A percentile compares a stretch with the other conserved stretches of the same genome.
phyloP scores from a whole-genome alignment of 2,888 invertebrate species.

The Leuctra nigra region DNA sequence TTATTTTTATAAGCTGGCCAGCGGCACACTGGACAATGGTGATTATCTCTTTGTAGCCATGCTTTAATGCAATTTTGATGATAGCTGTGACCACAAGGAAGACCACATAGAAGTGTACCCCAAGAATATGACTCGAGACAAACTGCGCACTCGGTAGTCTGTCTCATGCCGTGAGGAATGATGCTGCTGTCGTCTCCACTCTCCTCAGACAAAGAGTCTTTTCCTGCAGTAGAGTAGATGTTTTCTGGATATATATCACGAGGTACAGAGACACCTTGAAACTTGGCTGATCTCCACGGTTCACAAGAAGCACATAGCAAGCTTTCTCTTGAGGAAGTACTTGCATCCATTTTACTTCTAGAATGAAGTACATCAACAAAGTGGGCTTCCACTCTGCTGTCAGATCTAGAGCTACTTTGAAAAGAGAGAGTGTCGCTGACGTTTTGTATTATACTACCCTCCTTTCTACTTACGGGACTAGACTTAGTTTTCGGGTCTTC shows the following conservation, averaged over 20 bases:
- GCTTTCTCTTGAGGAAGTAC: too few species aligned
- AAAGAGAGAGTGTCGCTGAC: neutral
- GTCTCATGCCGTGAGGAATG: constrained; percentile 36
- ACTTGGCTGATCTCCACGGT: too few species aligned
- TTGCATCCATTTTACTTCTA: neutral
- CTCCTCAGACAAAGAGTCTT: constrained; percentile 19
- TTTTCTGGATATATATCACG: too few species aligned
- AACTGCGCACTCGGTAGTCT: constrained; percentile 43
- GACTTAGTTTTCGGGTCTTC: too few species aligned
- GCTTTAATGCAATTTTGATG: constrained; percentile 45
- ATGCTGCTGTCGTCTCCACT: constrained; percentile 27
- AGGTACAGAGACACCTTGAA: too few species aligned
- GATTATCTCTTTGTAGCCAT: constrained; percentile 46
- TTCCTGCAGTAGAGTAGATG: neutral
- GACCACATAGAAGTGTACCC: constrained; percentile 40
- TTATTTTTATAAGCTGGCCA: constrained; percentile 44
- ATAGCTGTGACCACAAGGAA: constrained; percentile 47
- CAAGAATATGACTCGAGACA: constrained; percentile 43
- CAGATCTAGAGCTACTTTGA: too few species aligned
- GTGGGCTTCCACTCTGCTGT: neutral
- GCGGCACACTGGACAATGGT: constrained; percentile 47
- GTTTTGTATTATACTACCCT: too few species aligned
- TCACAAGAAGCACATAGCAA: too few species aligned
- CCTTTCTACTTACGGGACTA: too few species aligned
- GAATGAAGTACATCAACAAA: neutral